A percentile compares a stretch with the other conserved stretches of the same genome.
These are phyloP conservation scores for Megalonaias nervosa DNA, from an alignment of 1,140 invertebrate genomes.

Conservation along the genomic window DNA sequence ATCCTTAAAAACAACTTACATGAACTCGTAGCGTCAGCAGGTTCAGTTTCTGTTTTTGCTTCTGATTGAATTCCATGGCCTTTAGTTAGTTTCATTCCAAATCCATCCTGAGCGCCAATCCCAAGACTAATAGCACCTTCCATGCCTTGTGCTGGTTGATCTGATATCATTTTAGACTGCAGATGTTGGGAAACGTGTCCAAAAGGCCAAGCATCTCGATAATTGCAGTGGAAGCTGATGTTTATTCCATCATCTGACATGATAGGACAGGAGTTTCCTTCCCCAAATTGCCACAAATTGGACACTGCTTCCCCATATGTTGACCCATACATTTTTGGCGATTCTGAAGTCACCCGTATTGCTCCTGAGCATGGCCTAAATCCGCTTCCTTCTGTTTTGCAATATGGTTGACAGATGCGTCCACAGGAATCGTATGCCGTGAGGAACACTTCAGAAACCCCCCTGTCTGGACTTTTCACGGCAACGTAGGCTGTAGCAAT, in stretches of 20 bases:
- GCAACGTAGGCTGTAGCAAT: conserved; percentile 58
- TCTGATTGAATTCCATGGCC: not conserved
- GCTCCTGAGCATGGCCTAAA: conserved; percentile 54
- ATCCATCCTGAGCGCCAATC: not conserved
- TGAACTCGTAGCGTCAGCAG: no score
- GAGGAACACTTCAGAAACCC: conserved; percentile 43
- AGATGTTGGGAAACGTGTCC: not conserved
- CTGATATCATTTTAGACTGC: not conserved
- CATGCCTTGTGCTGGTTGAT: not conserved
- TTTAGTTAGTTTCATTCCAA: not conserved
- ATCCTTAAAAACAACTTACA: no score
- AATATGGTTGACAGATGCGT: conserved; percentile 56
- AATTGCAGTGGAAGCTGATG: conserved; percentile 50
- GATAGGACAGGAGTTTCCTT: conserved; percentile 40
- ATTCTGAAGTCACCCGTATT: conserved; percentile 42
- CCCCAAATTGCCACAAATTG: conserved; percentile 54
- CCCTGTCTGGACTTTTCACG: conserved; percentile 45
- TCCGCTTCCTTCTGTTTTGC: conserved; percentile 37
- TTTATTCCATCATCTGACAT: conserved; percentile 42
- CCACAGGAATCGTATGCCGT: conserved; percentile 61
- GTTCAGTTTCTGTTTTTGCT: no score
- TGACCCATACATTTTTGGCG: conserved; percentile 45
- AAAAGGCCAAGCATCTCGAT: conserved; percentile 30
- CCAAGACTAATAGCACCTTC: not conserved
- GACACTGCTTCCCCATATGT: conserved; percentile 52